Conservation (phyloP, 2,113 vertebrate genomes). For the Actinemys pallida region DNA sequence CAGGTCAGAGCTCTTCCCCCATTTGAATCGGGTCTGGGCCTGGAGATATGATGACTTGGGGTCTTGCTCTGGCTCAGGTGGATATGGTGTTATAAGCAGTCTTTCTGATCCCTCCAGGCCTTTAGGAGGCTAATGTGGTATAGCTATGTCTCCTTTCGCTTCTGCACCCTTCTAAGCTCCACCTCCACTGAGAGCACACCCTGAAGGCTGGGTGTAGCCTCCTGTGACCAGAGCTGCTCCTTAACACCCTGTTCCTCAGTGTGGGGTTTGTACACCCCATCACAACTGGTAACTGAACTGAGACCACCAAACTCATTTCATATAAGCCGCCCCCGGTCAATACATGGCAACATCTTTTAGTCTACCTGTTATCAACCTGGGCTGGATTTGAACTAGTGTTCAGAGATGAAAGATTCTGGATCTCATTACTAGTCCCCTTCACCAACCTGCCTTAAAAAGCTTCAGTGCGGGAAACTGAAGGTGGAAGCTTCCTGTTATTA, state of each 20-base stretch:
- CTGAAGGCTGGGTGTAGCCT: not conserved
- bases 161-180: not conserved
- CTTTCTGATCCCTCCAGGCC: not conserved
- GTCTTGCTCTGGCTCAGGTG: not conserved
- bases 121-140: not conserved
- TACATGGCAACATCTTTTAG: not conserved
- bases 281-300: not conserved
- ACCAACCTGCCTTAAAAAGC: constrained; percentile 12
- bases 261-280: not conserved
- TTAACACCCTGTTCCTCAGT: not conserved
- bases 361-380: not conserved
- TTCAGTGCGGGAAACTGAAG: constrained; percentile 29
- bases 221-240: not conserved
- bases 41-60: not conserved
- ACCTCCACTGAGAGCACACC: not conserved
- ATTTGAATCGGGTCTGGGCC: not conserved
- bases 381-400: not conserved
- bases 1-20: not conserved
- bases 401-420: not conserved
- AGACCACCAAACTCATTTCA: not conserved
- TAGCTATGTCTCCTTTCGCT: not conserved
- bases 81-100: no score
- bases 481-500: not conserved
- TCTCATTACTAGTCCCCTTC: not conserved
- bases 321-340: accelerated